Evolutionary conservation across 2,113 vertebrate species (phyloP).

Genomic region (Balaenoptera acutorostrata): DNA sequence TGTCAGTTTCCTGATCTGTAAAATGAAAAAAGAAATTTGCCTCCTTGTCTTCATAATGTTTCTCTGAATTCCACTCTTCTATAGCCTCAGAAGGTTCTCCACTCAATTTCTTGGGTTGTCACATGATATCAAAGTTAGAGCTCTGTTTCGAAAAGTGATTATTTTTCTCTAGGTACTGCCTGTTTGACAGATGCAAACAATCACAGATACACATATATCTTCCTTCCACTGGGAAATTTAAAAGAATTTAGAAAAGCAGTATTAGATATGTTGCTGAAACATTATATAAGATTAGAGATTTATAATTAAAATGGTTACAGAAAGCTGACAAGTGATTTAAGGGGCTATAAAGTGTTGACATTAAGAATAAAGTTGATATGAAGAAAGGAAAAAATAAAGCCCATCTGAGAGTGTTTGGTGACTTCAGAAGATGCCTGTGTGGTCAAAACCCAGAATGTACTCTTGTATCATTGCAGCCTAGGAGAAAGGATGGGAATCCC

Average conservation of each 20-base stretch:
- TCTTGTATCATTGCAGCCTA: neutral
- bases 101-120: neutral
- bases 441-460: neutral
- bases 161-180: neutral
- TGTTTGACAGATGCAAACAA: neutral
- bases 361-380: neutral
- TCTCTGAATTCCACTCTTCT: neutral
- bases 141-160: neutral
- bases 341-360: neutral
- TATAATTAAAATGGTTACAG: neutral
- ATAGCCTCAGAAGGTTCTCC: neutral
- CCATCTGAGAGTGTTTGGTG: neutral
- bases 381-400: neutral
- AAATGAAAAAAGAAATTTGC: neutral
- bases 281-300: neutral
- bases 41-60: neutral
- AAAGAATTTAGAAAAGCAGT: neutral
- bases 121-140: neutral
- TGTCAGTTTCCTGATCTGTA: neutral
- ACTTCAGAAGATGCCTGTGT: neutral
- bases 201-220: neutral
- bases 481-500: neutral
- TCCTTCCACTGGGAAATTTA: neutral
- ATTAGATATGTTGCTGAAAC: neutral
- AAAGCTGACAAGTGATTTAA: neutral